Evolutionary conservation across 2,797 vertebrate genomes (phyloP), one percentile per base, ranked within the genome.

Genomic region (Sebastes flavidus): DNA sequence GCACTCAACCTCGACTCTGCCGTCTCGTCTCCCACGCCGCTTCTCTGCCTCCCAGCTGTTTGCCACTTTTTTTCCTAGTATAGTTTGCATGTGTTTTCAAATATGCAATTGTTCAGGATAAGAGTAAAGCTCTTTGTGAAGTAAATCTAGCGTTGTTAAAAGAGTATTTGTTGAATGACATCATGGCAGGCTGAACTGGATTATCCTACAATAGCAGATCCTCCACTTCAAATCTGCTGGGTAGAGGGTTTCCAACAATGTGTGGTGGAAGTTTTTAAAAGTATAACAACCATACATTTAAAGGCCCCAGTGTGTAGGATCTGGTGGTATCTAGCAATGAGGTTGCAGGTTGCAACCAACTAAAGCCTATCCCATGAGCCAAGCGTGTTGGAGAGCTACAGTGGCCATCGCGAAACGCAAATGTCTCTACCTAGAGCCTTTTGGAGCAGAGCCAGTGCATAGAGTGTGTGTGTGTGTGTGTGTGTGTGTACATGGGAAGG

Each of bases 11-110:
- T 80, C 61, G 5, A 20, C 85, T 81, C 75, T 56, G 74, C 79
- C 78, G 67, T 87, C 83, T 75, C 79, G 22, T 70, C 87, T 30
- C 90, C 90, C 88, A 90, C 89, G 30, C 89, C 72, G 77, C 80
- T 75, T 63, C 84, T 71, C 78, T 72, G 82, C 87, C 91, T 89
- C 80, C 14, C 58, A 86, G 90, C 81, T 77, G 65, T 87, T 90
- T 77, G 54, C 5, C 75, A 54, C 75, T 29, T 80, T 36, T 77
- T 65, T 42, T 24, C 36, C 12, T 8, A 22, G 65, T 34, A 69
- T 42, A 63, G n/a, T 68, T 74, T 75, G 75, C 24, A 32, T 54
- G 30, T 66, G 80, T 85, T 69, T 75, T 78, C 25, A 71, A 24
- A 77, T 20, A 56, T 55, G 12, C 61, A 70, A 12, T 55, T 25